Conservation (phyloP, 2,888 invertebrate species). For the Rotaria socialis region DNA sequence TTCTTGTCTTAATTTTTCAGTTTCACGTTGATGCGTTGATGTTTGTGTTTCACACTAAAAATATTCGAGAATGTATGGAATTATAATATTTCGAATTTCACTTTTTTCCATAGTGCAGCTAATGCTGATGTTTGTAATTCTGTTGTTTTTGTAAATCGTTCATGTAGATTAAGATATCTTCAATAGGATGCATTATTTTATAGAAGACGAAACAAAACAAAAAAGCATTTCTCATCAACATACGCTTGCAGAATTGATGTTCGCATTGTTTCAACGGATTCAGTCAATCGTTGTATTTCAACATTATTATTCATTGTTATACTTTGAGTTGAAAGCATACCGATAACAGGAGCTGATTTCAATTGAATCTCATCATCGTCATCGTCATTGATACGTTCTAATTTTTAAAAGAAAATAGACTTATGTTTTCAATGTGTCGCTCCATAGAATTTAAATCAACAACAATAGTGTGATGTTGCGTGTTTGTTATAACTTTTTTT, state of each 20-base stretch:
- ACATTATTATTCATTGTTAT: not conserved
- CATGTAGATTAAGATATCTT: slow-evolving; percentile 4
- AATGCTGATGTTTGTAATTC: slow-evolving; percentile 35
- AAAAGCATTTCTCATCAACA: not conserved
- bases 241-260: slow-evolving; percentile 24
- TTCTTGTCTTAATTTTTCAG: not conserved
- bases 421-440: not conserved
- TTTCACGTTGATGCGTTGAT: not conserved
- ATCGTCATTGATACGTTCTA: not conserved
- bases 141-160: slow-evolving; percentile 28
- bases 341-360: not conserved
- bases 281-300: not conserved
- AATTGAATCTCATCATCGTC: not conserved
- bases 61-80: not conserved
- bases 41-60: not conserved
- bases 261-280: slow-evolving; percentile 16
- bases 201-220: not conserved
- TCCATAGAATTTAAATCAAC: not conserved
- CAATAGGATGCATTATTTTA: not conserved
- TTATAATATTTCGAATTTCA: not conserved
- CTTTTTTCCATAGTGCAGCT: not conserved
- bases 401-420: not conserved
- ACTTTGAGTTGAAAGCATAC: not conserved
- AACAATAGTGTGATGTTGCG: not conserved
- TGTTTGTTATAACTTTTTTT: not conserved